A percentile compares a stretch with the other conserved stretches of the same genome.
Evolutionary conservation across 2,797 vertebrate genomes (phyloP).

Genomic region (Gallinago stenura): DNA sequence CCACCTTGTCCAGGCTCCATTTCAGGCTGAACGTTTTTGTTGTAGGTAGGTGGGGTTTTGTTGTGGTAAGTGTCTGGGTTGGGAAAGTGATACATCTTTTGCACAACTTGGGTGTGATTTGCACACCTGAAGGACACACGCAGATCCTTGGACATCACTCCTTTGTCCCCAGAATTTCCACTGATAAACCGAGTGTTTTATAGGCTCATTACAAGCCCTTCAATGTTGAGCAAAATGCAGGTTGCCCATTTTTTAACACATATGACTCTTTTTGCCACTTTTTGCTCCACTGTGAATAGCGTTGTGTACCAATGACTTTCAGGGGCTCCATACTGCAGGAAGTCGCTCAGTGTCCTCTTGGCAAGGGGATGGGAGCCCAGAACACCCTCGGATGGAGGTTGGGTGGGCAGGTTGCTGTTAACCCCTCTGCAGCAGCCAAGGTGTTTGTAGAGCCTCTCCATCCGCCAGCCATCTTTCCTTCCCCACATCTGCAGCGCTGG

Average conservation of each 20-base stretch:
- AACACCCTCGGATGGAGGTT: rapidly evolving
- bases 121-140: not conserved
- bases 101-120: not conserved
- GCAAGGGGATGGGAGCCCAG: not conserved
- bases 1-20: not conserved
- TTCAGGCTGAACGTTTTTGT: rapidly evolving
- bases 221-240: not conserved
- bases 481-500: not conserved
- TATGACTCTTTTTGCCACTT: not conserved
- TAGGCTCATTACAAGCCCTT: not conserved
- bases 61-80: not conserved
- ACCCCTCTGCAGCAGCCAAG: not conserved
- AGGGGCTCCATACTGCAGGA: rapidly evolving
- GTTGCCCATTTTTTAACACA: not conserved
- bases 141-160: not conserved
- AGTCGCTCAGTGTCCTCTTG: not conserved
- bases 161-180: not conserved
- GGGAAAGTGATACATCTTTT: not conserved
- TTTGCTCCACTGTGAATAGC: not conserved
- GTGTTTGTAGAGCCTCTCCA: not conserved
- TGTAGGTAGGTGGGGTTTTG: not conserved
- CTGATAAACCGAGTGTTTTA: not conserved
- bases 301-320: not conserved
- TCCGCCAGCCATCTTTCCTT: rapidly evolving
- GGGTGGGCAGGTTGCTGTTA: not conserved